These are phyloP conservation scores for Sweltsa coloradensis DNA, from an alignment of 1,140 invertebrate species.

Conservation along the genomic window DNA sequence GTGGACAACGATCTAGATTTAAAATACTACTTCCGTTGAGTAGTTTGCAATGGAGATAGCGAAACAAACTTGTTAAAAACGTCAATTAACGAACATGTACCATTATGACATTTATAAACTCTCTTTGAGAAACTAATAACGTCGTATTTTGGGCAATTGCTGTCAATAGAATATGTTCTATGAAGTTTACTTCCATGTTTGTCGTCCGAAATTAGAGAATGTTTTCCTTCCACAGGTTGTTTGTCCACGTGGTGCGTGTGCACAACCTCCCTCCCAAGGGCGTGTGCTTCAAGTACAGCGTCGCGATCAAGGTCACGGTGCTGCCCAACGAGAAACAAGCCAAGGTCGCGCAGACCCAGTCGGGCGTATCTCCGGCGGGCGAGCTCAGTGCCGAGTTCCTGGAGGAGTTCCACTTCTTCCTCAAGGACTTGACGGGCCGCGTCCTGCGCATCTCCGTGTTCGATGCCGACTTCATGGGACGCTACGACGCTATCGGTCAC, in stretches of 20 bases:
- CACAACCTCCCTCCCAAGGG: constrained; percentile 19
- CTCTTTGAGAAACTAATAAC: too few relatives aligned
- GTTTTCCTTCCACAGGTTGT: constrained; percentile 14
- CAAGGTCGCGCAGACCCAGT: constrained; percentile 14
- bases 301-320: constrained; percentile 17
- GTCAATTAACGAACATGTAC: too few relatives aligned
- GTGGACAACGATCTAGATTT: too few relatives aligned
- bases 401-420: constrained; percentile 17
- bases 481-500: constrained; percentile 21
- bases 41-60: too few relatives aligned
- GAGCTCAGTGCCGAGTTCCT: constrained; percentile 14
- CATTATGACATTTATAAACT: too few relatives aligned
- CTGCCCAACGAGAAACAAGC: constrained; percentile 16
- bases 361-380: too few relatives aligned
- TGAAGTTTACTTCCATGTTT: too few relatives aligned
- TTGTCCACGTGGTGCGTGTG: constrained; percentile 16
- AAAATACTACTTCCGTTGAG: too few relatives aligned
- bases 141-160: neutral
- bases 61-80: too few relatives aligned
- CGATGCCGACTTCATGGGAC: constrained; percentile 17
- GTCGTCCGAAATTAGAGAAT: neutral
- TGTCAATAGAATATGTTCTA: neutral
- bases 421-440: constrained; percentile 16
- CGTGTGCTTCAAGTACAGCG: constrained; percentile 13
- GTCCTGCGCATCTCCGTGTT: constrained; percentile 19